Conservation (phyloP, 2,888 invertebrate species). For the Chromoteleia sp. region DNA sequence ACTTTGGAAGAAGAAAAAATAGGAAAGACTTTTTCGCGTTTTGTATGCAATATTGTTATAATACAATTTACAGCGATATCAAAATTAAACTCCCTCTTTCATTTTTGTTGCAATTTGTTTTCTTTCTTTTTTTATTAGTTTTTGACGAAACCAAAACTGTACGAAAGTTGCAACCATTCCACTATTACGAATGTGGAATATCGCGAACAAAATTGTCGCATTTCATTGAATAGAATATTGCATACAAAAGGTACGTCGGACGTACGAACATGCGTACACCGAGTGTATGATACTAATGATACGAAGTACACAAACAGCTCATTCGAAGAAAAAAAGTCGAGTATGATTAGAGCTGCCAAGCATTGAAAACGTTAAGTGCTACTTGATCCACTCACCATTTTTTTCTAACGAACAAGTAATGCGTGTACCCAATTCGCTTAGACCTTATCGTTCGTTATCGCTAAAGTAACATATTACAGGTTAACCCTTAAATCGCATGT, state of each 20-base stretch:
- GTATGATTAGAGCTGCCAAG: constrained; percentile 19
- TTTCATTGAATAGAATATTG: constrained; percentile 27
- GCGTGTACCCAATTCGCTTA: constrained; percentile 68
- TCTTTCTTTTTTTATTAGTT: neutral
- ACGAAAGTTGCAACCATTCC: neutral
- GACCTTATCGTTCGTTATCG: constrained; percentile 65
- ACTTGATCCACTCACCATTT: constrained; percentile 81
- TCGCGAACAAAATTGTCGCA: neutral
- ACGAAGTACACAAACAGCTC: constrained; percentile 31
- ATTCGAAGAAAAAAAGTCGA: constrained; percentile 42
- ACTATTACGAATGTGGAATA: neutral
- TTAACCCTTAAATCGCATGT: constrained; percentile 52
- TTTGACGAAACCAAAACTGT: too few species aligned
- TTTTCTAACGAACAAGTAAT: constrained; percentile 71
- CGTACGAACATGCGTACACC: neutral
- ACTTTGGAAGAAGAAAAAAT: constrained; percentile 39
- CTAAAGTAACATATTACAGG: constrained; percentile 65
- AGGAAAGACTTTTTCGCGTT: constrained; percentile 30
- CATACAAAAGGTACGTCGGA: constrained; percentile 34
- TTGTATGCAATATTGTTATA: constrained; percentile 23
- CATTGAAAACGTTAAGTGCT: constrained; percentile 70
- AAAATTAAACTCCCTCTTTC: neutral
- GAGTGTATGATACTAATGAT: constrained; percentile 21
- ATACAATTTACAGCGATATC: neutral
- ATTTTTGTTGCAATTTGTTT: neutral